These are phyloP conservation scores for Sebastes schlegelii DNA, from an alignment of 2,113 vertebrate species.

Conservation along the genomic window DNA sequence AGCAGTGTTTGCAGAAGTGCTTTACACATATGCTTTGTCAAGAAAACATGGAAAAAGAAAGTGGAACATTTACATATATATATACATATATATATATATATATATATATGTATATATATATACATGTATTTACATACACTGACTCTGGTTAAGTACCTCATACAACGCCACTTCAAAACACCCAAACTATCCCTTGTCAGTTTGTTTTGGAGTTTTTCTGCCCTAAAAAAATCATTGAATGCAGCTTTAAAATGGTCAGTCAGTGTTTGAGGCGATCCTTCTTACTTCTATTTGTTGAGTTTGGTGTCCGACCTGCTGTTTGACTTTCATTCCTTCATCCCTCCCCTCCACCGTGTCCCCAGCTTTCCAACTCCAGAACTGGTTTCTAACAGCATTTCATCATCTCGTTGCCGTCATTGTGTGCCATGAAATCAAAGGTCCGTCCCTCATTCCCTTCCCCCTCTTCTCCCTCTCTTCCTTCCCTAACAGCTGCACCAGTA, in stretches of 20 bases:
- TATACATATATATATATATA: too few relatives aligned
- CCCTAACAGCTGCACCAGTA: conserved; percentile 91
- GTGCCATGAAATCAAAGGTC: conserved; percentile 66
- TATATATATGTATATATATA: too few relatives aligned
- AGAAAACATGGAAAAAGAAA: background rate
- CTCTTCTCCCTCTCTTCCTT: conserved; percentile 62
- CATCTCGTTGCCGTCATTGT: conserved; percentile 51
- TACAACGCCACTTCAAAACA: too few relatives aligned
- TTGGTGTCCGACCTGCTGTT: conserved; percentile 24
- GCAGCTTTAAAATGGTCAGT: background rate
- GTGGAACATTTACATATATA: background rate
- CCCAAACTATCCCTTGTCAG: too few relatives aligned
- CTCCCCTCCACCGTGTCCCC: conserved; percentile 57
- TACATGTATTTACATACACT: too few relatives aligned
- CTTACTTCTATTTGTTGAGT: conserved; percentile 5
- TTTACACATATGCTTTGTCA: background rate
- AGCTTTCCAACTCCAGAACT: conserved; percentile 73
- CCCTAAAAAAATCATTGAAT: background rate
- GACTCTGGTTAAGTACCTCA: too few relatives aligned
- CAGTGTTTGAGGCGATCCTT: background rate
- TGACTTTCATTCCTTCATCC: conserved; percentile 58
- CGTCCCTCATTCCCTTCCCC: conserved; percentile 67
- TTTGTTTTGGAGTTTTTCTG: background rate
- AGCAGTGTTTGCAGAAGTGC: background rate
- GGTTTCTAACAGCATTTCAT: conserved; percentile 75